Evolutionary conservation across 2,888 invertebrate genomes (phyloP).

Genomic region (Tolmerus cingulatus): DNA sequence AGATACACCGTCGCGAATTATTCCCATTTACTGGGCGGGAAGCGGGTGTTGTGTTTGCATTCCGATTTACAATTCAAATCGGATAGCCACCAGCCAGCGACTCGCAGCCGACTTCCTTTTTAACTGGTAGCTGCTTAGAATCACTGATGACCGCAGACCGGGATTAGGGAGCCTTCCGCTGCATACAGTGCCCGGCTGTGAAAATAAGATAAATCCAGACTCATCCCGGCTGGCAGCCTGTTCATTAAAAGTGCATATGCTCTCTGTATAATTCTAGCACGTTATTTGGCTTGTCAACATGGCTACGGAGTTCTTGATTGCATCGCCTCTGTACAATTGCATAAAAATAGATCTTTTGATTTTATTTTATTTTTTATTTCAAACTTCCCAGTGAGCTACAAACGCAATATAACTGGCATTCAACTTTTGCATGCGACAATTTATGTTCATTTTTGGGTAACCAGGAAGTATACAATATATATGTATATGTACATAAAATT

Average conservation of each 20-base stretch:
- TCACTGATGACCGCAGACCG: neutral
- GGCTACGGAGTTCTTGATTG: neutral
- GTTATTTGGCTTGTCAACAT: neutral
- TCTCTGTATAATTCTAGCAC: neutral
- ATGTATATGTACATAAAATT: too few relatives aligned
- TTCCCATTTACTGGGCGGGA: slow-evolving; percentile 8
- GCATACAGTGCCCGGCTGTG: neutral
- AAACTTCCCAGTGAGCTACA: neutral
- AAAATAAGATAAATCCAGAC: neutral
- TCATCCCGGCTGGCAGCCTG: neutral
- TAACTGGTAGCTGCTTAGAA: neutral
- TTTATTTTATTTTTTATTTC: neutral
- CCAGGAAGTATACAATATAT: neutral
- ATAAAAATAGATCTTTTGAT: neutral
- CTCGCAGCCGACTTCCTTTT: neutral
- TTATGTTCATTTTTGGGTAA: neutral
- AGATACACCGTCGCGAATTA: neutral
- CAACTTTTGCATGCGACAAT: neutral
- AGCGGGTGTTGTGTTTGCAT: neutral
- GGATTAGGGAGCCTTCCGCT: neutral
- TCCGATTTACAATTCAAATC: slow-evolving; percentile 14
- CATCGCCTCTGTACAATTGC: neutral
- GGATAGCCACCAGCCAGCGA: neutral
- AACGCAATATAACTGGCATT: neutral
- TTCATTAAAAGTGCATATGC: neutral